Conservation (phyloP, 2,113 vertebrate genomes). For the Zingel zingel region DNA sequence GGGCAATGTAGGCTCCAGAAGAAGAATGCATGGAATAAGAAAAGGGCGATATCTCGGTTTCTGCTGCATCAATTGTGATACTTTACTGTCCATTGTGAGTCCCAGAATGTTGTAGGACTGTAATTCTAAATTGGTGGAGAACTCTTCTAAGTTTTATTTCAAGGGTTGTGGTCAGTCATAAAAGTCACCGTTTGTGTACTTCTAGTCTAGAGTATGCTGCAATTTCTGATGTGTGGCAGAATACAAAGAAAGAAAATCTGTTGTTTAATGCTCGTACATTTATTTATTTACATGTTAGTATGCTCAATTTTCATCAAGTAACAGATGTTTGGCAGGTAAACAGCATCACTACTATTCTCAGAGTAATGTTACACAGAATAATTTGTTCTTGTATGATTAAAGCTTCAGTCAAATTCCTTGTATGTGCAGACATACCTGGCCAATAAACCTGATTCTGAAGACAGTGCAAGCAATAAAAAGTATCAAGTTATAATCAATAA, state of each 20-base stretch:
- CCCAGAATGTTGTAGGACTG: too few relatives aligned
- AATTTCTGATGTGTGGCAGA: background rate
- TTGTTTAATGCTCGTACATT: background rate
- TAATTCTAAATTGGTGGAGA: too few relatives aligned
- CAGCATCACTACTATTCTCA: background rate
- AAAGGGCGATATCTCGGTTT: too few relatives aligned
- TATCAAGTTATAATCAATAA: background rate
- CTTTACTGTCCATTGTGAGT: too few relatives aligned
- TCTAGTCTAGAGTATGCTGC: background rate
- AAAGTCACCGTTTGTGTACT: background rate
- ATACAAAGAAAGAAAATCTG: background rate
- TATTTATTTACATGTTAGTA: background rate
- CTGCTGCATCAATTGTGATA: too few relatives aligned
- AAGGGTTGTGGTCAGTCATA: too few relatives aligned
- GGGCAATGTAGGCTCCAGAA: too few relatives aligned
- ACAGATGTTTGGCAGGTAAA: conserved; percentile 9
- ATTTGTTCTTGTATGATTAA: background rate
- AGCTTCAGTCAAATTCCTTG: background rate
- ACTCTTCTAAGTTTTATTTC: too few relatives aligned
- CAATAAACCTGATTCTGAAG: background rate
- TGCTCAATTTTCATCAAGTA: too few relatives aligned
- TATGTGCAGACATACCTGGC: background rate
- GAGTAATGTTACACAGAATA: background rate
- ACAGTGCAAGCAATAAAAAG: background rate
- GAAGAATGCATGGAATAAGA: too few relatives aligned